Percentiles rank a stretch among this genome's conserved stretches.
phyloP scores from a whole-genome alignment of 2,113 vertebrate species.

The Ceyx melanurus region DNA sequence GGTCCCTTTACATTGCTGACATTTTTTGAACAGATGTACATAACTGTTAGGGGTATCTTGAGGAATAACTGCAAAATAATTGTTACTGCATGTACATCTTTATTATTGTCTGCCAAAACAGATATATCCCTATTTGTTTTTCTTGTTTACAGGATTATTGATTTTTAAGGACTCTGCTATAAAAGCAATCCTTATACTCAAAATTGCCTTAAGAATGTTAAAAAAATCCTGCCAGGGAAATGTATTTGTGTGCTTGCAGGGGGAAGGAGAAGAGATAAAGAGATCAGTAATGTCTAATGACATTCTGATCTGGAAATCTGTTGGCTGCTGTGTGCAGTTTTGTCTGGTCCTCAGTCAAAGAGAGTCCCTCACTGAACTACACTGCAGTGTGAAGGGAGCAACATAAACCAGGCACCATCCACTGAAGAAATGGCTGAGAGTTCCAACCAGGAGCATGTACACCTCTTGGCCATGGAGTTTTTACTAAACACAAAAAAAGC shows the following conservation, averaged over 20 bases:
- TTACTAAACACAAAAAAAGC: neutral
- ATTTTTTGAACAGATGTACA: neutral
- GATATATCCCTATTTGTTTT: neutral
- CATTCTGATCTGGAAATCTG: neutral
- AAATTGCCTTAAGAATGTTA: conserved; percentile 10
- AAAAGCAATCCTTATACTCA: neutral
- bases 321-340: neutral
- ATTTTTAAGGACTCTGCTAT: neutral
- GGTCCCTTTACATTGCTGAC: conserved; percentile 11
- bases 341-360: neutral
- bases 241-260: neutral
- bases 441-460: neutral
- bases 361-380: accelerated
- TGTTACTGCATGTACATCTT: neutral
- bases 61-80: conserved; percentile 28
- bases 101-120: neutral
- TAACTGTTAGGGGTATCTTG: conserved; percentile 6
- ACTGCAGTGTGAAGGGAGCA: accelerated
- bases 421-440: neutral
- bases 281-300: neutral
- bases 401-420: accelerated
- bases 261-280: neutral
- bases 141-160: neutral
- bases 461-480: neutral
- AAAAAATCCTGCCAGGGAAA: conserved; percentile 23